Evolutionary conservation across 2,888 invertebrate genomes (phyloP).

Genomic region (Ischnura elegans): DNA sequence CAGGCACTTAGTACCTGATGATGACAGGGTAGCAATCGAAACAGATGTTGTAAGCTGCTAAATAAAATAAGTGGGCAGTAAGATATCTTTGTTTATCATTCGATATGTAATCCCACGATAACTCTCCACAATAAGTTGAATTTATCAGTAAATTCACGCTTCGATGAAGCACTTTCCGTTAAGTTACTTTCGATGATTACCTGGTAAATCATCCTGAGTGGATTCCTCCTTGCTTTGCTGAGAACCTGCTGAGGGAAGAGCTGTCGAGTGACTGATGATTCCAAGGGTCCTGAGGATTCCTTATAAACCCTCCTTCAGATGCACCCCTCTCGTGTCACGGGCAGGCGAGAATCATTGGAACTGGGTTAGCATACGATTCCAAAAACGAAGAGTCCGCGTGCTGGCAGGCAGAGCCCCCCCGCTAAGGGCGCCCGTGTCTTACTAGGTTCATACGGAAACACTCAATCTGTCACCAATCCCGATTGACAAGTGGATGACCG

Average conservation of each 20-base stretch:
- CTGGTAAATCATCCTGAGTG: conserved; percentile 4
- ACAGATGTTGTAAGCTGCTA: too few relatives aligned
- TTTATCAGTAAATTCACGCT: too few relatives aligned
- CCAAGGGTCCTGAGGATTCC: not conserved
- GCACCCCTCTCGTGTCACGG: not conserved
- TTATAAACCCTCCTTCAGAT: not conserved
- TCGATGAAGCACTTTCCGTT: too few relatives aligned
- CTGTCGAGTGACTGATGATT: not conserved
- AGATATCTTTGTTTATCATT: too few relatives aligned
- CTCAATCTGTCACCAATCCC: not conserved
- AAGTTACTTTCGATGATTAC: not conserved
- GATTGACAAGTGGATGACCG: not conserved
- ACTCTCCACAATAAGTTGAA: too few relatives aligned
- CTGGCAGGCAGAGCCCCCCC: not conserved
- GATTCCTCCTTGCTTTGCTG: not conserved
- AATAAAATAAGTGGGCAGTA: too few relatives aligned
- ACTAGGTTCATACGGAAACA: not conserved
- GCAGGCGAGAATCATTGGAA: not conserved
- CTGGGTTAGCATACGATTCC: not conserved
- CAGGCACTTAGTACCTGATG: too few relatives aligned
- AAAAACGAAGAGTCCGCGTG: not conserved
- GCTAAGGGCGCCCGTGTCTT: not conserved
- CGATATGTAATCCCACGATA: too few relatives aligned
- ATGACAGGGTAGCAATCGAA: too few relatives aligned
- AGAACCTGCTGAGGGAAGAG: not conserved